phyloP scores from a whole-genome alignment of 2,888 invertebrate species.

The Malachius bipustulatus region DNA sequence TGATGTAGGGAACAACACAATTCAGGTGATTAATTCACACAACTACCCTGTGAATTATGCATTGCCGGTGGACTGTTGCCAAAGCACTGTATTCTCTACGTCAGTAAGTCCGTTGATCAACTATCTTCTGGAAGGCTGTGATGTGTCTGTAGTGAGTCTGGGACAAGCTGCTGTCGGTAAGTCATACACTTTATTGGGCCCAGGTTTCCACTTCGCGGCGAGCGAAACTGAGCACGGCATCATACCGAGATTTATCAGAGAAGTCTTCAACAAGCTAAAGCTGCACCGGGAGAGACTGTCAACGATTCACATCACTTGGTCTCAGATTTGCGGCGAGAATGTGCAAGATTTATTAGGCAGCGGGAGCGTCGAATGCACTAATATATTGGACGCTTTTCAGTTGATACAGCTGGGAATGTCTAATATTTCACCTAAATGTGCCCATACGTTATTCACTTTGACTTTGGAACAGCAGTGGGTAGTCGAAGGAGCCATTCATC shows the following conservation, averaged over 20 bases:
- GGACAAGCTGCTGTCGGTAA: constrained; percentile 56
- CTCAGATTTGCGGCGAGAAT: constrained; percentile 58
- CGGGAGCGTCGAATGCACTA: constrained; percentile 45
- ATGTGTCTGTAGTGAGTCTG: constrained; percentile 60
- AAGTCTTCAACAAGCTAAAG: constrained; percentile 54
- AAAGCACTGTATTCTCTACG: constrained; percentile 51
- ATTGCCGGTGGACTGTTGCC: constrained; percentile 48
- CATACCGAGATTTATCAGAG: constrained; percentile 58
- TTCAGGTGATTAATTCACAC: constrained; percentile 48
- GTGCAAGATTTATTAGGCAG: constrained; percentile 45
- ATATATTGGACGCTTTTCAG: constrained; percentile 57
- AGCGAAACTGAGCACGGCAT: constrained; percentile 62
- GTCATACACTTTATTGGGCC: constrained; percentile 60
- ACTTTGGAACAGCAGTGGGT: constrained; percentile 66
- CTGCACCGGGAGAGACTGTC: constrained; percentile 53
- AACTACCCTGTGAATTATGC: constrained; percentile 45
- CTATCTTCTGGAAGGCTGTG: constrained; percentile 59
- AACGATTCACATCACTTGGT: constrained; percentile 58
- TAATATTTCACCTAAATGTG: constrained; percentile 44
- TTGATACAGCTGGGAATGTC: constrained; percentile 55
- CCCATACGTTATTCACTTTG: constrained; percentile 59
- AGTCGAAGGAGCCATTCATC: constrained; percentile 54
- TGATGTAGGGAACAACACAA: constrained; percentile 46
- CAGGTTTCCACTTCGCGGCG: constrained; percentile 47
- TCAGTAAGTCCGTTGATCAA: constrained; percentile 54